Evolutionary conservation across 2,113 vertebrate species (phyloP).

Genomic region (Bos taurus): ARS-UCD2.0 NC_037328.1:33612001-33612500

Average conservation of each 20-base stretch:
- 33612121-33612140: constrained; percentile 3
- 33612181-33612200: background rate
- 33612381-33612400: background rate
- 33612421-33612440: background rate
- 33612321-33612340: background rate
- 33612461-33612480: background rate
- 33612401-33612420: background rate
- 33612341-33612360: background rate
- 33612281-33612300: background rate
- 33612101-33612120: background rate
- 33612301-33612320: background rate
- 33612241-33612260: background rate
- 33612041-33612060: constrained; percentile 28
- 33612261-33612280: constrained; percentile 3
- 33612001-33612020: constrained; percentile 37
- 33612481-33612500: background rate
- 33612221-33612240: background rate
- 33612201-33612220: background rate
- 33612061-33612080: constrained; percentile 11
- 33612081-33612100: background rate
- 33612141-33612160: background rate
- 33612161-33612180: background rate
- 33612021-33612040: background rate
- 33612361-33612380: background rate
- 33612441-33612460: background rate